Base-by-base conservation (phyloP, 1,140 invertebrate genomes). In the Brachionus asplanchnoidis region DNA sequence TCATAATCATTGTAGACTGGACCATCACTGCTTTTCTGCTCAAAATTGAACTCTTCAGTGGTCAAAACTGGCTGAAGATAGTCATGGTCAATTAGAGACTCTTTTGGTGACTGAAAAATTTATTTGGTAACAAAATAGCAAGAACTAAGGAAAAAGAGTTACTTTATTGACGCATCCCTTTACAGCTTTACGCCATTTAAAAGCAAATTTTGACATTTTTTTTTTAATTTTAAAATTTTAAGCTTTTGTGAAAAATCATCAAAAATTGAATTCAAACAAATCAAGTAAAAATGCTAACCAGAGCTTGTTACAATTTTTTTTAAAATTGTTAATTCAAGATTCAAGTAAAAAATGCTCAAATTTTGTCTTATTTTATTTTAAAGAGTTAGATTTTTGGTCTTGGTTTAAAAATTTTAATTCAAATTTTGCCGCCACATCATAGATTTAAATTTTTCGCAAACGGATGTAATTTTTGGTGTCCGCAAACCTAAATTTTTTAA, bases 1-100 rank as follows among this genome's bases (percentile, higher is more conserved):
- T 77, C 73, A 77, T 77, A 77, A 9, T 77, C 73, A 50, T 77
- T 77, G 44, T 77, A 77, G 3, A 77, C 23, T 26, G n/a, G 68
- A 8, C 8, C 42, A 23, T 50, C 9, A 9, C 9, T 20, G 7
- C 20, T 12, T 44, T 70, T 40, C n/a, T 32, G 11, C 46, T 77
- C 73, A 12, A 50, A 77, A 50, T 77, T n/a, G 50, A 77, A 50
- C n/a, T 77, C 73, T 14, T 50, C 42, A 1, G 20, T 28, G 20
- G 73, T 23, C 46, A 50, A 77, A 50, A 26, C 17, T 3, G 73
- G 42, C 26, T 77, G 42, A 12, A 77, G 46, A 28, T 50, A 77
- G 26, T 77, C 73, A 28, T 77, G 26, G 6, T 77, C 44, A 77
- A 77, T 77, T 12, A 77, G n/a, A 11, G 44, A 28, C 20, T 77